Conservation (phyloP, 2,113 vertebrate species). For the Bombycilla garrulus region DNA sequence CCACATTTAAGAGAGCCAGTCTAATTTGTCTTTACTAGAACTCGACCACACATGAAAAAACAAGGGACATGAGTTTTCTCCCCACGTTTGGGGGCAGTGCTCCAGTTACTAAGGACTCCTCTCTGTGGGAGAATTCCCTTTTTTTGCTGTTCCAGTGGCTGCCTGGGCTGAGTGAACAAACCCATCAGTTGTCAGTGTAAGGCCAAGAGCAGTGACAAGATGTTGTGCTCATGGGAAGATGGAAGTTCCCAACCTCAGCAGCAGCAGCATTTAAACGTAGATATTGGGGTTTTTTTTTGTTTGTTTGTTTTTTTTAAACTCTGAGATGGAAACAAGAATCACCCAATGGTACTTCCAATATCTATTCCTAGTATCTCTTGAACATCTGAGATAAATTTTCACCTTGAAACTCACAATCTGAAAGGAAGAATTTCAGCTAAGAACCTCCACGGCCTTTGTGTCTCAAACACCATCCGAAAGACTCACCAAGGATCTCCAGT, state of each 20-base stretch:
- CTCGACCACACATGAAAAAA: background rate
- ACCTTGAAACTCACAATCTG: background rate
- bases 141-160: background rate
- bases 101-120: background rate
- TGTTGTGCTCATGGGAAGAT: background rate
- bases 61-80: background rate
- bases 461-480: accelerated
- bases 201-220: background rate
- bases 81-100: background rate
- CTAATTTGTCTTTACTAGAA: background rate
- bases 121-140: background rate
- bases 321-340: background rate
- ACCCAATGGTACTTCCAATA: background rate
- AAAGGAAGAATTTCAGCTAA: background rate
- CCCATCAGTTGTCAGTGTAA: background rate
- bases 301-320: too few relatives aligned
- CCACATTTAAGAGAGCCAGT: background rate
- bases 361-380: background rate
- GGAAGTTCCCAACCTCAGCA: background rate
- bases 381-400: background rate
- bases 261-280: background rate
- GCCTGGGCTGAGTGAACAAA: background rate
- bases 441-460: background rate
- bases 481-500: background rate
- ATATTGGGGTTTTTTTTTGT: background rate